Evolutionary conservation across 2,113 vertebrate genomes (phyloP).

Genomic region (Ciconia boyciana): DNA sequence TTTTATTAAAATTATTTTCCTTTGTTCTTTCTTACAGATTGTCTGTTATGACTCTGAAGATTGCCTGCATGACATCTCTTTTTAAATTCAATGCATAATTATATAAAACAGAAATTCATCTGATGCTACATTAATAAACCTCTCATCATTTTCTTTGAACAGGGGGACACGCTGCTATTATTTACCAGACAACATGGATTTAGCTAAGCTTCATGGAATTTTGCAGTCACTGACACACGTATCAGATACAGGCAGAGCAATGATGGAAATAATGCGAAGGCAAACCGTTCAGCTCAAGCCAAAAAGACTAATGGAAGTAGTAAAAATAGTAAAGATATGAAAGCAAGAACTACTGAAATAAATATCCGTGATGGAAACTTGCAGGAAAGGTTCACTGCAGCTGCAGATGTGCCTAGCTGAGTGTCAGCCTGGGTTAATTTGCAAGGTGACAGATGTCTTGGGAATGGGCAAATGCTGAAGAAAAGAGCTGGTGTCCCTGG

Average conservation of each 20-base stretch:
- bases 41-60: conserved; percentile 48
- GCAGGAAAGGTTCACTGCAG: background rate
- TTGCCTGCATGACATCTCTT: conserved; percentile 28
- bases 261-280: background rate
- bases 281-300: background rate
- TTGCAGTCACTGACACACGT: background rate
- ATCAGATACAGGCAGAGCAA: background rate
- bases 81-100: conserved; percentile 58
- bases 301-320: background rate
- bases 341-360: background rate
- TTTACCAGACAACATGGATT: conserved; percentile 6
- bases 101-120: conserved; percentile 44
- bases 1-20: conserved; percentile 74
- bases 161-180: background rate
- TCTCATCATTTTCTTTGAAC: conserved; percentile 1
- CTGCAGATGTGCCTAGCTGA: background rate
- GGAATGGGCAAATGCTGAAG: background rate
- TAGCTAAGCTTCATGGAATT: background rate
- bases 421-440: conserved; percentile 20
- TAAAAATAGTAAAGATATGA: background rate
- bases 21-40: conserved; percentile 65
- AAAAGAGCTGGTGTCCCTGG: background rate
- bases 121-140: conserved; percentile 54
- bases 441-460: background rate
- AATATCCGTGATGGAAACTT: background rate